Conservation (phyloP, 2,113 vertebrate genomes). For the Salvelinus fontinalis region DNA sequence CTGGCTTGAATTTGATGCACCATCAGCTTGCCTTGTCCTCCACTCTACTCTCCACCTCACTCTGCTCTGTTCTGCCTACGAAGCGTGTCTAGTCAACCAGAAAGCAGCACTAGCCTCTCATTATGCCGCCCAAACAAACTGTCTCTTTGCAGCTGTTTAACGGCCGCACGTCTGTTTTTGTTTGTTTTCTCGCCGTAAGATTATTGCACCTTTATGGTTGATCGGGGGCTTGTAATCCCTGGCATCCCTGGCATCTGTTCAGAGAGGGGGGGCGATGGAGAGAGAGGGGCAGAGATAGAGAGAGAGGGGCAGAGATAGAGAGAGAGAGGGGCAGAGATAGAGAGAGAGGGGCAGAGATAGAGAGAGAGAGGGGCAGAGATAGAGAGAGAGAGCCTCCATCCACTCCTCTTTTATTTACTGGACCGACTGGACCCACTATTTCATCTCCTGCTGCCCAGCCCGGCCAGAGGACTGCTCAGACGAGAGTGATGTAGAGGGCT, state of each 20-base stretch:
- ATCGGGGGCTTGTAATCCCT: conserved; percentile 76
- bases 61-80: conserved; percentile 35
- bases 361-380: background rate
- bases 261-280: conserved; percentile 30
- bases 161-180: conserved; percentile 75
- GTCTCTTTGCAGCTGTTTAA: conserved; percentile 80
- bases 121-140: conserved; percentile 66
- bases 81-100: conserved; percentile 67
- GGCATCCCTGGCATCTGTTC: conserved; percentile 80
- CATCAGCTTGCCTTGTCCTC: conserved; percentile 53
- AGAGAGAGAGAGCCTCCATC: conserved; percentile 17
- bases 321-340: background rate
- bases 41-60: conserved; percentile 4
- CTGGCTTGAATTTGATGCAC: conserved; percentile 70
- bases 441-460: conserved; percentile 47
- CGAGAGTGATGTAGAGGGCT: conserved; percentile 59
- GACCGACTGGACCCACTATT: conserved; percentile 55
- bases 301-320: background rate
- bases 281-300: background rate
- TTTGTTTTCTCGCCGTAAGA: conserved; percentile 77
- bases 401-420: conserved; percentile 56
- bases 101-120: conserved; percentile 41
- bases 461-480: conserved; percentile 62
- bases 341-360: background rate
- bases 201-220: conserved; percentile 83